phyloP scores from a whole-genome alignment of 2,113 vertebrate species.

The Chrysochloris asiatica region DNA sequence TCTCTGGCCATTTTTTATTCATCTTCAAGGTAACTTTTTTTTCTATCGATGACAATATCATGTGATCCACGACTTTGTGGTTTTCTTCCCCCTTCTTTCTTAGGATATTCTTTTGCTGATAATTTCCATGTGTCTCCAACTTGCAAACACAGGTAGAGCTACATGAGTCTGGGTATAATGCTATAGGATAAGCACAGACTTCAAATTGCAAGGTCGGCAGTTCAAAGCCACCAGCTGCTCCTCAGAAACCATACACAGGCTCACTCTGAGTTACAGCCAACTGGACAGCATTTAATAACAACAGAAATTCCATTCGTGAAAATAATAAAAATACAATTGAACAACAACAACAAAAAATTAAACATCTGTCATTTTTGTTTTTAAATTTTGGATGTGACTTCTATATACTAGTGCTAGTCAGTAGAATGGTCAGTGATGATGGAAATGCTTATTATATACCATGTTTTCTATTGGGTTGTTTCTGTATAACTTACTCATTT shows the following conservation, averaged over 20 bases:
- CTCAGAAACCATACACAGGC: no score
- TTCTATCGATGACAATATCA: background rate
- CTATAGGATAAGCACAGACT: no score
- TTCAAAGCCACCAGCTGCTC: no score
- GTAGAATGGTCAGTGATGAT: background rate
- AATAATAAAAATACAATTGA: background rate
- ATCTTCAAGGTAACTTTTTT: background rate
- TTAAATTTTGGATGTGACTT: background rate
- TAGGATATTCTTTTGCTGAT: background rate
- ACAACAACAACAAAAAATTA: background rate
- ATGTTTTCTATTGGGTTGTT: background rate
- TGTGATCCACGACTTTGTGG: background rate
- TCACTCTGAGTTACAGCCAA: no score
- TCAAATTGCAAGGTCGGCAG: no score
- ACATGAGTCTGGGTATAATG: no score
- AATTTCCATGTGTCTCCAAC: background rate
- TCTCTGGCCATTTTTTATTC: no score
- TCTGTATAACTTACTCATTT: background rate
- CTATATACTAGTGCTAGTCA: background rate
- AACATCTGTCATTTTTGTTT: background rate
- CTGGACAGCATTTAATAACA: no score
- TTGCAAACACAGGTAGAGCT: background rate
- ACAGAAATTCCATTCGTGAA: background rate
- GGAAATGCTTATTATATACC: background rate
- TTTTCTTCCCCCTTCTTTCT: background rate